These are phyloP conservation scores for Cetoscarus ocellatus DNA, from an alignment of 2,797 vertebrate species.

Conservation along the genomic window DNA sequence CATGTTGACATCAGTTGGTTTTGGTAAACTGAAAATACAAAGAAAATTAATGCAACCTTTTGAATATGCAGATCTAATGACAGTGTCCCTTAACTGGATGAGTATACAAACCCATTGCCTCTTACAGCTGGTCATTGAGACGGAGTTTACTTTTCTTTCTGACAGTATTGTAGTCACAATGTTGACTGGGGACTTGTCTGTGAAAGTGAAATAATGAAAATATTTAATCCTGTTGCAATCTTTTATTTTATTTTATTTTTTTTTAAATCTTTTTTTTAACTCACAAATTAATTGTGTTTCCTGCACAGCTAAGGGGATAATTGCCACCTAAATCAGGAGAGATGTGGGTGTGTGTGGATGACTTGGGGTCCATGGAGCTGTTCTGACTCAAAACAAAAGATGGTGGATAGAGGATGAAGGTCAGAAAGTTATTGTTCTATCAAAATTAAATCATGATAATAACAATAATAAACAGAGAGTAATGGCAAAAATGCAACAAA, in stretches of 20 bases:
- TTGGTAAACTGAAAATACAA: slow-evolving; percentile 77
- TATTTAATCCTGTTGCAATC: slow-evolving; percentile 8
- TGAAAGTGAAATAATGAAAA: slow-evolving; percentile 35
- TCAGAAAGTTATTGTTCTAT: no score
- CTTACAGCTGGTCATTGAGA: slow-evolving; percentile 86
- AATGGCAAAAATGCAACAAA: neutral
- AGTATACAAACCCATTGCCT: slow-evolving; percentile 26
- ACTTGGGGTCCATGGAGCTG: slow-evolving; percentile 58
- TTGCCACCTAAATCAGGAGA: slow-evolving; percentile 69
- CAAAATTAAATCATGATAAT: neutral
- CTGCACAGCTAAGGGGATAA: slow-evolving; percentile 66
- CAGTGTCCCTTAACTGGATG: neutral
- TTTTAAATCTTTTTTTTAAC: slow-evolving; percentile 25
- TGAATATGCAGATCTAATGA: neutral
- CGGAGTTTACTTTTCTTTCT: slow-evolving; percentile 80
- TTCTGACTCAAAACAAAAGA: slow-evolving; percentile 15
- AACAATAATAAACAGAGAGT: neutral
- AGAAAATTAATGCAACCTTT: neutral
- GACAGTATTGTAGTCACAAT: slow-evolving; percentile 64
- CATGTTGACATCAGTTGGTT: slow-evolving; percentile 80
- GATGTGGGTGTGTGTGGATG: slow-evolving; percentile 46
- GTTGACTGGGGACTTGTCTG: slow-evolving; percentile 74
- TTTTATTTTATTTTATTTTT: neutral
- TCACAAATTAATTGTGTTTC: slow-evolving; percentile 69
- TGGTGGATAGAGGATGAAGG: neutral